Evolutionary conservation across 2,113 vertebrate genomes (phyloP).

Genomic region (Anguilla japonica): DNA sequence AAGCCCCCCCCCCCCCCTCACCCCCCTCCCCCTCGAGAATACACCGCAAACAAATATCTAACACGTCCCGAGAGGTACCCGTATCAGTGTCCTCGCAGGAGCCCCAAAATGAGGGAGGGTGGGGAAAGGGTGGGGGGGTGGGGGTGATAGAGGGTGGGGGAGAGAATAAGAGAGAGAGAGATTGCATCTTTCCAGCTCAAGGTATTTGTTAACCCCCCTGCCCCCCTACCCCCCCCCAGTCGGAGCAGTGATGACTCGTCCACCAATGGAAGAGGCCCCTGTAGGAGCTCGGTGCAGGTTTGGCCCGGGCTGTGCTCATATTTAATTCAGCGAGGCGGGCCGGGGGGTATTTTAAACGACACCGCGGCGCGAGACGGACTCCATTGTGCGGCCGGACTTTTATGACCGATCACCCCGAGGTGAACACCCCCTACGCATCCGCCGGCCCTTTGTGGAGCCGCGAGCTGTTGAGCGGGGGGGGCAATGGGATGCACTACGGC

Average conservation of each 20-base stretch:
- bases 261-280: not conserved
- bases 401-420: conserved; percentile 40
- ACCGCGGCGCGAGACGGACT: conserved; percentile 10
- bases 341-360: conserved; percentile 38
- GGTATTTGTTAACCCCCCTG: not conserved
- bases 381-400: conserved; percentile 40
- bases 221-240: not conserved
- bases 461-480: conserved; percentile 34
- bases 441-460: conserved; percentile 27
- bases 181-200: not conserved
- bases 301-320: conserved; percentile 18
- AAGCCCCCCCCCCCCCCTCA: conserved; percentile 19
- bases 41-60: conserved; percentile 30
- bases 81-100: conserved; percentile 6
- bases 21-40: not conserved
- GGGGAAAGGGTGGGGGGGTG: not conserved
- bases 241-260: not conserved
- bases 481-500: conserved; percentile 34
- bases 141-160: not conserved
- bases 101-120: not conserved
- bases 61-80: conserved; percentile 11
- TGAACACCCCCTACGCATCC: conserved; percentile 37
- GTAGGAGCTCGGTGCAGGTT: not conserved
- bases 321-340: conserved; percentile 45
- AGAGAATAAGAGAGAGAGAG: not conserved